Evolutionary conservation across 2,888 invertebrate species (phyloP).

Genomic region (Nomada lathburiana): DNA sequence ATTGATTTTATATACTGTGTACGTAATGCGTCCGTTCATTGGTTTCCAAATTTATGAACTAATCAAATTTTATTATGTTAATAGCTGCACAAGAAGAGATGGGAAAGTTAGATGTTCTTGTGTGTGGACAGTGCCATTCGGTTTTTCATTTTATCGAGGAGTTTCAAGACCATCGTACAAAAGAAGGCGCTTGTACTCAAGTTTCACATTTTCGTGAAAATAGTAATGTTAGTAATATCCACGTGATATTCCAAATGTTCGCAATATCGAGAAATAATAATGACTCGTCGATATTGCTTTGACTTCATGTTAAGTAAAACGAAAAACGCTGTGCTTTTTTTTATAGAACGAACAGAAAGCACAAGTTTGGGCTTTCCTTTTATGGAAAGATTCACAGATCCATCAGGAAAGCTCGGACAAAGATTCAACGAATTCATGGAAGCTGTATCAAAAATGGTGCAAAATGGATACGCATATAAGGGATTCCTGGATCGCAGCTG

Average conservation of each 20-base stretch:
- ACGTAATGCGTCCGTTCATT: neutral
- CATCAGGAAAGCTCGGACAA: constrained; percentile 84
- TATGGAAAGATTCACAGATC: constrained; percentile 90
- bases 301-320: constrained; percentile 52
- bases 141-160: constrained; percentile 93
- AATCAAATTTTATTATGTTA: constrained; percentile 24
- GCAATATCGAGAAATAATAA: neutral
- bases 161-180: constrained; percentile 90
- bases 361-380: constrained; percentile 93
- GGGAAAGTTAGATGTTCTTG: constrained; percentile 91
- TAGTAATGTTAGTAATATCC: constrained; percentile 86
- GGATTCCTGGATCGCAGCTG: constrained; percentile 92
- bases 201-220: constrained; percentile 88
- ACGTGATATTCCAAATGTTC: neutral
- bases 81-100: constrained; percentile 91
- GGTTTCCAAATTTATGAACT: constrained; percentile 1
- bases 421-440: constrained; percentile 89
- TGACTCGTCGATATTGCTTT: neutral
- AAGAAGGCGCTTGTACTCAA: constrained; percentile 86
- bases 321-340: too few species aligned
- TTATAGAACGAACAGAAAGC: constrained; percentile 90
- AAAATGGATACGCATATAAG: constrained; percentile 90
- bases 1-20: neutral
- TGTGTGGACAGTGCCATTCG: constrained; percentile 93
- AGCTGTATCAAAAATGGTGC: constrained; percentile 93